A percentile compares a stretch with the other conserved stretches of the same genome.
Evolutionary conservation across 2,888 invertebrate species (phyloP).

Genomic region (Epiblema foenella): DNA sequence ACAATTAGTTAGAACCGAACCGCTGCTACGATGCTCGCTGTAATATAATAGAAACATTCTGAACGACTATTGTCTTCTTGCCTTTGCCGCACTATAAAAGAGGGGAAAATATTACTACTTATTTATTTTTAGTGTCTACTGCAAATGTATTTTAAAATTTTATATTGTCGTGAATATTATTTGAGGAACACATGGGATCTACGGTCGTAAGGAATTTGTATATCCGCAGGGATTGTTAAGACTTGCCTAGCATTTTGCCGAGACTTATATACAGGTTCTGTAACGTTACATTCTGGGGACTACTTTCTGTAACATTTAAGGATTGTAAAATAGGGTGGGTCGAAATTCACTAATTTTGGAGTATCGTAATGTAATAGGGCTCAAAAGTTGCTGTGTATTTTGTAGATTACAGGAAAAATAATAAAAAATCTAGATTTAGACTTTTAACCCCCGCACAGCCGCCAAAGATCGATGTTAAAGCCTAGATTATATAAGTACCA

Average conservation of each 20-base stretch:
- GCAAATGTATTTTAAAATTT: neutral
- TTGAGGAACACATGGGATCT: neutral
- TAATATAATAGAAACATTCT: slow-evolving; percentile 5
- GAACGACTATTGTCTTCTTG: slow-evolving; percentile 12
- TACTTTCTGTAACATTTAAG: neutral
- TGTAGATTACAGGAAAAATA: no score
- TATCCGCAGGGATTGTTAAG: neutral
- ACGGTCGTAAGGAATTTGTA: neutral
- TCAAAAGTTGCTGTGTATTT: no score
- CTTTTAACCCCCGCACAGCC: no score
- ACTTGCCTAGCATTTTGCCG: no score
- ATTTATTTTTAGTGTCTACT: neutral
- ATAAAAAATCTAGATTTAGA: no score
- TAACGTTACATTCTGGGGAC: neutral
- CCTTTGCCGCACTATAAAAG: slow-evolving; percentile 5
- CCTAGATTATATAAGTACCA: no score
- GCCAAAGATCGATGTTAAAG: no score
- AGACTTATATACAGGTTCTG: no score
- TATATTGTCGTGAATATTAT: neutral
- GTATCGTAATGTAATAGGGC: no score
- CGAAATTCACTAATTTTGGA: no score
- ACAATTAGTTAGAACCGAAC: neutral
- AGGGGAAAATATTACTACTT: neutral
- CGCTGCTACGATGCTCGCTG: neutral
- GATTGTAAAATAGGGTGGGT: no score